Evolutionary conservation across 1,140 invertebrate species (phyloP).

Genomic region (Eufriesea mexicana): DNA sequence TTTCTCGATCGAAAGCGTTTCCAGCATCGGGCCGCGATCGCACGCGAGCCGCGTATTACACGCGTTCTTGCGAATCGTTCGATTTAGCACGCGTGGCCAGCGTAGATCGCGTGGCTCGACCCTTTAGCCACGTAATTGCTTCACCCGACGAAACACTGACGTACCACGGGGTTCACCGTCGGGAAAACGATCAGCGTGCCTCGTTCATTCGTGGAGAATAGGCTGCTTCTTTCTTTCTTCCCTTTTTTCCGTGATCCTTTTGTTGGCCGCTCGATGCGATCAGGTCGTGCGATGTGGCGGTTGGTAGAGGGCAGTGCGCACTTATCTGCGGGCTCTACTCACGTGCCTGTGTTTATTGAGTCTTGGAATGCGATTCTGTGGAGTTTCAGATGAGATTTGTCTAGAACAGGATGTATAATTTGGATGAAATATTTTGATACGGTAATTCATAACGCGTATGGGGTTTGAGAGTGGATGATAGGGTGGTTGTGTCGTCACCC

Average conservation of each 20-base stretch:
- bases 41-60: slow-evolving; percentile 46
- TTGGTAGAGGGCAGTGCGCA: too few species aligned
- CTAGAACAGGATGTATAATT: too few species aligned
- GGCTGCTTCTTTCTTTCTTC: not conserved
- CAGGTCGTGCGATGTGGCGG: too few species aligned
- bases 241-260: not conserved
- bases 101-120: slow-evolving; percentile 38
- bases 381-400: too few species aligned
- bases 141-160: not conserved
- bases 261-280: not conserved
- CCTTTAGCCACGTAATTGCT: slow-evolving; percentile 39
- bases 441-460: too few species aligned
- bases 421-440: too few species aligned
- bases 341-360: too few species aligned
- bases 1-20: slow-evolving; percentile 10
- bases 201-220: not conserved
- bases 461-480: too few species aligned
- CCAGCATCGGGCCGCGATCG: slow-evolving; percentile 20
- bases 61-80: slow-evolving; percentile 31
- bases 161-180: not conserved
- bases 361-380: too few species aligned
- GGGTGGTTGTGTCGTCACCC: too few species aligned
- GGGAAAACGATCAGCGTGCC: not conserved
- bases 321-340: too few species aligned
- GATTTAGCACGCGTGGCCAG: slow-evolving; percentile 30